Evolutionary conservation across 2,797 vertebrate genomes (phyloP).

Genomic region (Acrossocheilus fasciatus): DNA sequence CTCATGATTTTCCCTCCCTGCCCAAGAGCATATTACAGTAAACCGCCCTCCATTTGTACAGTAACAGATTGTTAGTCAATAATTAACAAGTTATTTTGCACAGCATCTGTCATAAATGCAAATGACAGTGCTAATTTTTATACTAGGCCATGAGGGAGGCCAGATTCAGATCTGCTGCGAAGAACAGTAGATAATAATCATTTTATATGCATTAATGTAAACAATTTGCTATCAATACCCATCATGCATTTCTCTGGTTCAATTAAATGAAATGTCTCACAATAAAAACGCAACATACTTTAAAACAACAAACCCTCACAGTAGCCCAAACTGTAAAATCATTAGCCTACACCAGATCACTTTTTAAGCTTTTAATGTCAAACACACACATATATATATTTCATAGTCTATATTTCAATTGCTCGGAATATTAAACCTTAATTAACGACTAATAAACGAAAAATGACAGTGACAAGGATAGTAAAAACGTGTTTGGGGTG

Average conservation of each 20-base stretch:
- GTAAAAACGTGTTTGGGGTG: slow-evolving; percentile 16
- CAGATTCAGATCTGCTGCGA: not conserved
- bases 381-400: not conserved
- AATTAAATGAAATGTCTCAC: not conserved
- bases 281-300: not conserved
- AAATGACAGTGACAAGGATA: not conserved
- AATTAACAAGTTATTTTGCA: slow-evolving; percentile 71
- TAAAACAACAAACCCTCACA: not conserved
- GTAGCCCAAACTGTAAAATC: not conserved
- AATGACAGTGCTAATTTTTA: slow-evolving; percentile 10
- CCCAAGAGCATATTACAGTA: slow-evolving; percentile 19
- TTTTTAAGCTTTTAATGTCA: not conserved
- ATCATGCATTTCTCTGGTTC: not conserved
- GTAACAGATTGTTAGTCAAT: slow-evolving; percentile 77
- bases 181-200: not conserved
- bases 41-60: slow-evolving; percentile 44
- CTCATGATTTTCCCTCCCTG: not conserved
- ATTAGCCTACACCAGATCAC: not conserved
- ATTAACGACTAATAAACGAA: not conserved
- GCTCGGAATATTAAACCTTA: not conserved
- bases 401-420: not conserved
- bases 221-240: not conserved
- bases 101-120: slow-evolving; percentile 60
- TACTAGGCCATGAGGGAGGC: not conserved
- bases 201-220: not conserved